A percentile compares a stretch with the other conserved stretches of the same genome.
phyloP scores from a whole-genome alignment of 2,797 vertebrate genomes.

The Epinephelus coioides region DNA sequence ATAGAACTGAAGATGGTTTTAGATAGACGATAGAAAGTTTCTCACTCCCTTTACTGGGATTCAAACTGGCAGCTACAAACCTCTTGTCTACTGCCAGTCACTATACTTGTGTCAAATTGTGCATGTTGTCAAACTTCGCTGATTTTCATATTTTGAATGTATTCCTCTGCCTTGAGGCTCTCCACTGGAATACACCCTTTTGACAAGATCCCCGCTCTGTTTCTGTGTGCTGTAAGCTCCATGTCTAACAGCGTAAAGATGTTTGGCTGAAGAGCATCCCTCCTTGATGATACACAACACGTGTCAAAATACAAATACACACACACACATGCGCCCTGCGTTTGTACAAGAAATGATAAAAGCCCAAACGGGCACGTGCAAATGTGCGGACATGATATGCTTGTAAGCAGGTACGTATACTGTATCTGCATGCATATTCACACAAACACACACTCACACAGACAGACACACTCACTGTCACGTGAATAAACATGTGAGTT shows the following conservation, averaged over 20 bases:
- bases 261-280: constrained; percentile 53
- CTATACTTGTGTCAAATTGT: constrained; percentile 26
- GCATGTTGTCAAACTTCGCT: constrained; percentile 19
- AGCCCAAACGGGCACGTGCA: constrained; percentile 42
- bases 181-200: constrained; percentile 35
- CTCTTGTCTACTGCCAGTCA: constrained; percentile 7
- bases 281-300: constrained; percentile 45
- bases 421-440: constrained; percentile 27
- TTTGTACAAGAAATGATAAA: constrained; percentile 32
- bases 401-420: constrained; percentile 36
- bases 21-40: not conserved
- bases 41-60: constrained; percentile 13
- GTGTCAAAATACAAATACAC: constrained; percentile 55
- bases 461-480: constrained; percentile 39
- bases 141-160: constrained; percentile 39
- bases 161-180: constrained; percentile 37
- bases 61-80: constrained; percentile 1
- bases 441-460: not conserved
- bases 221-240: constrained; percentile 56
- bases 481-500: constrained; percentile 76
- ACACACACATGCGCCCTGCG: constrained; percentile 2
- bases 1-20: no score
- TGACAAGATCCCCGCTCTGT: constrained; percentile 53
- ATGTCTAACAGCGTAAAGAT: constrained; percentile 60
- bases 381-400: constrained; percentile 36